These are phyloP conservation scores for Perodicticus potto DNA, from an alignment of 2,797 vertebrate species.

Conservation along the genomic window DNA sequence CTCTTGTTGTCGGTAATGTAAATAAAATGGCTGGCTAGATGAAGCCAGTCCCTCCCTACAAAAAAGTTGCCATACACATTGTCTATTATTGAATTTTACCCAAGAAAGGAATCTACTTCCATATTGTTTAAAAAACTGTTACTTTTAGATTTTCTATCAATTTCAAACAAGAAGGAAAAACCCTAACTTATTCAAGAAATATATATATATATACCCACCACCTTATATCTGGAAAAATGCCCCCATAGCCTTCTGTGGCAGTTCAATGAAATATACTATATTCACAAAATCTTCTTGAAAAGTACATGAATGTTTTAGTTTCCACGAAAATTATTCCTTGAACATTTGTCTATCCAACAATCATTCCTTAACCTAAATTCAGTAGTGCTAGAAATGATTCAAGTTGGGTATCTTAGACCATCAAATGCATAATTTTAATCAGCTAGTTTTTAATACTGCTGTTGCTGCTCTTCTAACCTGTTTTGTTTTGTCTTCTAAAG, in stretches of 20 bases:
- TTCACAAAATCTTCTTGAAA: background rate
- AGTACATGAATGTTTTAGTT: background rate
- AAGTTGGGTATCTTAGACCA: slow-evolving; percentile 70
- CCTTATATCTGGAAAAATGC: background rate
- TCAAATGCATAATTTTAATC: slow-evolving; percentile 69
- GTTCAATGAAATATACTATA: background rate
- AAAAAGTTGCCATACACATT: background rate
- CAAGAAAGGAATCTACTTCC: background rate
- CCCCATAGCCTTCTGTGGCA: background rate
- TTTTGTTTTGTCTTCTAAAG: slow-evolving; percentile 74
- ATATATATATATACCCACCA: background rate
- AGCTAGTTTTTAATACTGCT: slow-evolving; percentile 18
- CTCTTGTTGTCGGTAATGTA: background rate
- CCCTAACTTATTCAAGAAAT: background rate
- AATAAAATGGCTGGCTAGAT: background rate
- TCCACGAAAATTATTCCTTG: background rate
- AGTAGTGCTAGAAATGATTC: slow-evolving; percentile 43
- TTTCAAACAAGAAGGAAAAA: background rate
- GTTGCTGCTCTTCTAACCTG: background rate
- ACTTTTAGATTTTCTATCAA: background rate
- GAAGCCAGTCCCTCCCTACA: background rate
- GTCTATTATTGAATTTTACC: background rate
- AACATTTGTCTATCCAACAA: background rate
- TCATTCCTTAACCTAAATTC: slow-evolving; percentile 73
- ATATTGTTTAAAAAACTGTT: background rate